phyloP scores from a whole-genome alignment of 2,797 vertebrate genomes.

The Eupleurogrammus muticus region DNA sequence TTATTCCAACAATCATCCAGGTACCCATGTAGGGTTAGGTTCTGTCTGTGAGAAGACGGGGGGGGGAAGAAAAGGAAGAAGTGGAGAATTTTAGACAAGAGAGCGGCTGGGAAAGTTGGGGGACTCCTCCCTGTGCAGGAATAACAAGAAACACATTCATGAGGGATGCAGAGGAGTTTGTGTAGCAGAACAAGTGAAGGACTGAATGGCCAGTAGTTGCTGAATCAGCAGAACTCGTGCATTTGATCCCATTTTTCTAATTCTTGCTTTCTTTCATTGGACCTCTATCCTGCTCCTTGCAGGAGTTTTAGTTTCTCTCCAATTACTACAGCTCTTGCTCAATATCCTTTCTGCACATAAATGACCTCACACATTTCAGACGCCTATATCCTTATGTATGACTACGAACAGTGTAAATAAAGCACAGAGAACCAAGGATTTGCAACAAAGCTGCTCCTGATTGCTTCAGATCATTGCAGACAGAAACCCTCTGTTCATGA shows the following conservation, averaged over 20 bases:
- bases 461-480: constrained; percentile 21
- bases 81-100: constrained; percentile 16
- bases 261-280: background rate
- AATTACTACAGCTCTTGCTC: background rate
- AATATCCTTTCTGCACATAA: background rate
- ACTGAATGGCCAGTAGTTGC: constrained; percentile 37
- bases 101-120: constrained; percentile 45
- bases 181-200: constrained; percentile 36
- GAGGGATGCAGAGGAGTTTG: constrained; percentile 37
- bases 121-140: constrained; percentile 58
- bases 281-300: background rate
- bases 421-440: constrained; percentile 1
- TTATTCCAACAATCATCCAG: constrained; percentile 39
- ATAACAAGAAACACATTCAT: constrained; percentile 68
- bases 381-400: constrained; percentile 8
- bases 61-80: constrained; percentile 24
- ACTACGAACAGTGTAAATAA: constrained; percentile 13
- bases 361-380: background rate
- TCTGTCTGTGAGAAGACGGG: constrained; percentile 6
- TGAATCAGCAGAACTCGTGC: constrained; percentile 56
- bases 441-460: constrained; percentile 40
- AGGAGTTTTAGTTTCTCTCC: background rate
- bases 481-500: constrained; percentile 33
- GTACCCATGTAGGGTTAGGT: constrained; percentile 39
- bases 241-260: constrained; percentile 7